phyloP scores from a whole-genome alignment of 2,113 vertebrate species.

The Melanostigma gelatinosum region DNA sequence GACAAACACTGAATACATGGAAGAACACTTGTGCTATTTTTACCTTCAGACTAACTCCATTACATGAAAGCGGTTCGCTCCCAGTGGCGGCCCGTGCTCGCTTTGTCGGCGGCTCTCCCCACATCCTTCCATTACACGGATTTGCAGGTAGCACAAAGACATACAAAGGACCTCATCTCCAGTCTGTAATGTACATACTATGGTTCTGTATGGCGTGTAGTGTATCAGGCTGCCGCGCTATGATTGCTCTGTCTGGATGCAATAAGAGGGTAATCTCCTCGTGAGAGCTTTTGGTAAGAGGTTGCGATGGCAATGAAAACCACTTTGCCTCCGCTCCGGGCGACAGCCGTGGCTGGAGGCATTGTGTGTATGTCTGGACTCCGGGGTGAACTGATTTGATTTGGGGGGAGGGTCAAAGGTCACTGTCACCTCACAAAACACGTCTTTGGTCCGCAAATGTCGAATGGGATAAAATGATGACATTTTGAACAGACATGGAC shows the following conservation, averaged over 20 bases:
- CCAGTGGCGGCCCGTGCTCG: constrained; percentile 23
- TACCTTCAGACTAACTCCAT: constrained; percentile 42
- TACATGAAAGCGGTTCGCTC: constrained; percentile 55
- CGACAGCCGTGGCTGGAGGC: not conserved
- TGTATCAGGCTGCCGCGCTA: constrained; percentile 21
- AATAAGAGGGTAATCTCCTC: constrained; percentile 58
- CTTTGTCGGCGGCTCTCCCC: constrained; percentile 34
- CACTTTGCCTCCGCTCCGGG: constrained; percentile 18
- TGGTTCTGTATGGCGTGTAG: constrained; percentile 26
- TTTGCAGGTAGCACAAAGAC: constrained; percentile 46
- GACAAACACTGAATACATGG: constrained; percentile 59
- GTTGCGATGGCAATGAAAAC: constrained; percentile 44
- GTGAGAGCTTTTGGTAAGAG: constrained; percentile 51
- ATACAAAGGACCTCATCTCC: constrained; percentile 38
- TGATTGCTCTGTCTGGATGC: constrained; percentile 44
- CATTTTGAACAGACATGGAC: too few species aligned
- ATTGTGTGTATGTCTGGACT: not conserved
- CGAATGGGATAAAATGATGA: not conserved
- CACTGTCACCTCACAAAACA: not conserved
- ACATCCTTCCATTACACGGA: constrained; percentile 43
- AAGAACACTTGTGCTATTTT: constrained; percentile 65
- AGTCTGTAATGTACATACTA: constrained; percentile 31
- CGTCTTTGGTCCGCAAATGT: not conserved
- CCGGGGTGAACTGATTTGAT: too few species aligned
- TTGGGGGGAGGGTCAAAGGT: not conserved